phyloP scores from a whole-genome alignment of 2,113 vertebrate genomes.

The Oryzias celebensis region DNA sequence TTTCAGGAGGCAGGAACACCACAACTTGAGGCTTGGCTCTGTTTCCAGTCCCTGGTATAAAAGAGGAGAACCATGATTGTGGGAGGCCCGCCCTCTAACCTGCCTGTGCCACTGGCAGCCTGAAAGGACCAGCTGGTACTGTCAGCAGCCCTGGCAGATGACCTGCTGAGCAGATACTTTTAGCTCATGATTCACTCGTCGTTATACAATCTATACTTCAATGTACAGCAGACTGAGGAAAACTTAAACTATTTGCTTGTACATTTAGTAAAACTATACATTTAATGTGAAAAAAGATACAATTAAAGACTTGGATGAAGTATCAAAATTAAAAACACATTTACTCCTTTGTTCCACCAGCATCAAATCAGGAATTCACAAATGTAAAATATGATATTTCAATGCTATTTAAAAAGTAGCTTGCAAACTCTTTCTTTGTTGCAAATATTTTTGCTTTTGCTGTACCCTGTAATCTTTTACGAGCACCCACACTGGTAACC shows the following conservation, averaged over 20 bases:
- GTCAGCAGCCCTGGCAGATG: constrained; percentile 65
- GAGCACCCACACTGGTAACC: constrained; percentile 36
- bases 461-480: constrained; percentile 21
- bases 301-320: not conserved
- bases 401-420: not conserved
- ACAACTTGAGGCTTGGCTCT: constrained; percentile 51
- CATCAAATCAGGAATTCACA: not conserved
- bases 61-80: constrained; percentile 48
- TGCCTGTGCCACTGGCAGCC: constrained; percentile 67
- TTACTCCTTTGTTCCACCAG: not conserved
- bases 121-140: constrained; percentile 66
- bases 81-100: constrained; percentile 64
- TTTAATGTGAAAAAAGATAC: not conserved
- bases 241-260: too few species aligned
- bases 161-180: constrained; percentile 70
- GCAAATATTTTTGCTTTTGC: constrained; percentile 5
- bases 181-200: constrained; percentile 68
- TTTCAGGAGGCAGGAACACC: constrained; percentile 39
- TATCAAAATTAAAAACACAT: not conserved
- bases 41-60: constrained; percentile 52
- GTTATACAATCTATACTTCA: constrained; percentile 44
- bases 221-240: constrained; percentile 16
- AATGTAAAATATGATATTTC: too few species aligned
- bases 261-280: not conserved
- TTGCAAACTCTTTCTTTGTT: not conserved